Evolutionary conservation across 2,113 vertebrate genomes (phyloP).

Genomic region (Diphyllodes magnificus): DNA sequence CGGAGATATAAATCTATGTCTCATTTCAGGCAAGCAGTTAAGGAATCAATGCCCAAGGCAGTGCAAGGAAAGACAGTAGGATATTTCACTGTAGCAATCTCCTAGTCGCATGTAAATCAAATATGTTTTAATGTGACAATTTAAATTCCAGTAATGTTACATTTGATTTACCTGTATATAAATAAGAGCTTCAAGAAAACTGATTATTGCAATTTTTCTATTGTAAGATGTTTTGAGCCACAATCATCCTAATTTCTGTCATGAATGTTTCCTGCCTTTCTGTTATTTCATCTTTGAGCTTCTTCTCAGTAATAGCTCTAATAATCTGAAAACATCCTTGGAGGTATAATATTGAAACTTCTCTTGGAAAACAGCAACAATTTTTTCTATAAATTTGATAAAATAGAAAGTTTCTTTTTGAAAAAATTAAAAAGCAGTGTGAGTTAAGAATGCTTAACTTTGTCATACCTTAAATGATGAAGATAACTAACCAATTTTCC

Average conservation of each 20-base stretch:
- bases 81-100: background rate
- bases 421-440: background rate
- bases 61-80: background rate
- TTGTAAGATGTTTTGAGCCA: background rate
- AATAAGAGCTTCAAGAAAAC: background rate
- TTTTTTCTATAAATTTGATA: background rate
- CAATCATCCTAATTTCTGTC: background rate
- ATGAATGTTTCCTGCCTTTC: background rate
- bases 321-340: background rate
- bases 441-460: background rate
- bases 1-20: background rate
- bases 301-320: background rate
- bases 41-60: background rate
- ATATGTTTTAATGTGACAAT: background rate
- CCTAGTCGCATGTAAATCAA: background rate
- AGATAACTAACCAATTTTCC: background rate
- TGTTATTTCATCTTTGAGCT: background rate
- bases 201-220: background rate
- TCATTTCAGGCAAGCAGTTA: background rate
- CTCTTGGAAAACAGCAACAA: background rate
- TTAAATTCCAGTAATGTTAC: background rate
- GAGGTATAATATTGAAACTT: background rate
- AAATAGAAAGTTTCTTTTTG: background rate
- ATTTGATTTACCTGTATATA: background rate
- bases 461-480: background rate